These are phyloP conservation scores for Lutraria lutraria DNA, from an alignment of 2,888 invertebrate species.

Conservation along the genomic window DNA sequence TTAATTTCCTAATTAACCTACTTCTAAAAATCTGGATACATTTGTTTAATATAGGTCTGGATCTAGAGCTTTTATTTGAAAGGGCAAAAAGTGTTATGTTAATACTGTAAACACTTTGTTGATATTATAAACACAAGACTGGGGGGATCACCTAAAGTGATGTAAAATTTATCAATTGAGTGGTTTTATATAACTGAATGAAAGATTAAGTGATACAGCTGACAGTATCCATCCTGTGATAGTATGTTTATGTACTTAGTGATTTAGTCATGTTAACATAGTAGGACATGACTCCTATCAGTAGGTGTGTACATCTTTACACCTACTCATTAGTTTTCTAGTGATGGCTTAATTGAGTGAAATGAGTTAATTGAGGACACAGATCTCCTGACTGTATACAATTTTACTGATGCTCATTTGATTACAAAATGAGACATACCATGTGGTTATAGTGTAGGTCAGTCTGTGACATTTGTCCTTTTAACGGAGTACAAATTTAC, in stretches of 20 bases:
- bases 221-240: neutral
- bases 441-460: no score
- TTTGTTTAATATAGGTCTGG: no score
- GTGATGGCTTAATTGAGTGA: neutral
- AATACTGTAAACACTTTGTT: neutral
- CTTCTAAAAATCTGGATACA: no score
- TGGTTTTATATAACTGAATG: constrained; percentile 5
- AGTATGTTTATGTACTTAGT: neutral
- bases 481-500: no score
- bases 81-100: neutral
- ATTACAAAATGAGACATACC: no score
- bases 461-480: no score
- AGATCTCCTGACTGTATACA: no score
- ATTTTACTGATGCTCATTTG: no score
- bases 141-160: neutral
- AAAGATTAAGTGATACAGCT: constrained; percentile 1
- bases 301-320: neutral
- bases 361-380: no score
- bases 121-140: neutral
- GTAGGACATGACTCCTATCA: neutral
- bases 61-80: neutral
- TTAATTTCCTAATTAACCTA: no score
- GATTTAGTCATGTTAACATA: neutral
- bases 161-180: neutral
- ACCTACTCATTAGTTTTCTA: neutral